A percentile compares a stretch with the other conserved stretches of the same genome.
Conservation (phyloP, 2,797 vertebrate species). For the Malacoctenus gilli region DNA sequence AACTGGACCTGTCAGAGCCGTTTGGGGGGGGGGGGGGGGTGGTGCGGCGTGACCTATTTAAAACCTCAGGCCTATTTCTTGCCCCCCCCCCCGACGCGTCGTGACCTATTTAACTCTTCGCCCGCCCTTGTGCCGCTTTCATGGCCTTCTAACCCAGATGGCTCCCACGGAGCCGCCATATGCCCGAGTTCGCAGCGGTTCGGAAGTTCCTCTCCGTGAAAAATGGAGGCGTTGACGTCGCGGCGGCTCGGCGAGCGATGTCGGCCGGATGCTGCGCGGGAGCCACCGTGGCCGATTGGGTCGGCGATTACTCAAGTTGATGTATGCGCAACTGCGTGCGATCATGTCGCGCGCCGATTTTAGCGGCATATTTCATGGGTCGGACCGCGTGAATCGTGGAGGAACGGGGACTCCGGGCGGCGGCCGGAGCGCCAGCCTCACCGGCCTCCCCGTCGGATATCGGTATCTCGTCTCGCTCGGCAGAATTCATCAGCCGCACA, state of each 20-base stretch:
- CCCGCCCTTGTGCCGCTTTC: conserved; percentile 21
- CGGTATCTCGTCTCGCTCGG: conserved; percentile 7
- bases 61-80: no score
- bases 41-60: no score
- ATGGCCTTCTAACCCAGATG: conserved; percentile 47
- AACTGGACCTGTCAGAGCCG: no score
- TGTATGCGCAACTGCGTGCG: conserved; percentile 40
- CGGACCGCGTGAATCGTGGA: conserved; percentile 36
- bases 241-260: background rate
- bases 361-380: conserved; percentile 37
- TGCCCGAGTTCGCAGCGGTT: conserved; percentile 19
- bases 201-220: background rate
- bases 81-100: no score
- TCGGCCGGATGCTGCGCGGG: conserved; percentile 1
- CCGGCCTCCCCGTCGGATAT: conserved; percentile 20
- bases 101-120: conserved; percentile 60
- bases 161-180: conserved; percentile 8
- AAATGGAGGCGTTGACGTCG: background rate
- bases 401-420: no score
- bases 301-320: conserved; percentile 52
- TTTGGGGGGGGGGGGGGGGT: no score
- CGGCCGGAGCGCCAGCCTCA: conserved; percentile 19
- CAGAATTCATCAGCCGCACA: conserved; percentile 4
- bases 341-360: conserved; percentile 31
- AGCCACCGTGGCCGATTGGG: conserved; percentile 27